Conservation (phyloP, 2,888 invertebrate genomes). For the Salticus scenicus region DNA sequence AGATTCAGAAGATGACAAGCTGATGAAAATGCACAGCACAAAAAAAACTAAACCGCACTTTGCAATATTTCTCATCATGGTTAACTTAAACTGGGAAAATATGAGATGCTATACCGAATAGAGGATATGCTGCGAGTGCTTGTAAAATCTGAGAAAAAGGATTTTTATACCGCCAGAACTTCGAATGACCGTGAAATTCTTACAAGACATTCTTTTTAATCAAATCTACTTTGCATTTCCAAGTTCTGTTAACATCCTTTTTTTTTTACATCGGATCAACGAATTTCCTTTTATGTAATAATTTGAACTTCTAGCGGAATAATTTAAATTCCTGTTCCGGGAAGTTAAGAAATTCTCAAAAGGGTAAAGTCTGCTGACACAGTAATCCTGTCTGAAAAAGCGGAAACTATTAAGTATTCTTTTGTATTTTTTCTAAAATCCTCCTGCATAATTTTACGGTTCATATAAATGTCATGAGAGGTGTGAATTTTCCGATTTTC, state of each 20-base stretch:
- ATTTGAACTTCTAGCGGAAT: background rate
- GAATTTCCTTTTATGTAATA: background rate
- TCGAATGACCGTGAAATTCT: constrained; percentile 10
- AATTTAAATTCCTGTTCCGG: constrained; percentile 25
- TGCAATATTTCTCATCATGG: background rate
- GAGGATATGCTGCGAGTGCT: too few species aligned
- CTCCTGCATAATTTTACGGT: constrained; percentile 15
- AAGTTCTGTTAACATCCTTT: background rate
- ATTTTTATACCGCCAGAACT: background rate
- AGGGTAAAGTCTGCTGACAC: constrained; percentile 41
- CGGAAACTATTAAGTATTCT: constrained; percentile 17
- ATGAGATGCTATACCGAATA: too few species aligned
- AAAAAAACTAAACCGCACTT: background rate
- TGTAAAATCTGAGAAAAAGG: too few species aligned
- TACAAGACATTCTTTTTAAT: constrained; percentile 34
- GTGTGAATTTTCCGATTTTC: background rate
- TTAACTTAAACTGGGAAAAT: background rate
- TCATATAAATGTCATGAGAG: background rate
- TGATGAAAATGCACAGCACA: background rate
- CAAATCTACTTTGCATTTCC: constrained; percentile 50
- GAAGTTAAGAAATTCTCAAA: too few species aligned
- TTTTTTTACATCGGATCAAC: constrained; percentile 25
- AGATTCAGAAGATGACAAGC: background rate
- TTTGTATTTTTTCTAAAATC: constrained; percentile 27
- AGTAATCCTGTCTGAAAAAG: constrained; percentile 15